Percentiles rank a stretch among this genome's conserved stretches.
These are phyloP conservation scores for Diabrotica undecimpunctata DNA, from an alignment of 1,140 invertebrate genomes.

Conservation along the genomic window DNA sequence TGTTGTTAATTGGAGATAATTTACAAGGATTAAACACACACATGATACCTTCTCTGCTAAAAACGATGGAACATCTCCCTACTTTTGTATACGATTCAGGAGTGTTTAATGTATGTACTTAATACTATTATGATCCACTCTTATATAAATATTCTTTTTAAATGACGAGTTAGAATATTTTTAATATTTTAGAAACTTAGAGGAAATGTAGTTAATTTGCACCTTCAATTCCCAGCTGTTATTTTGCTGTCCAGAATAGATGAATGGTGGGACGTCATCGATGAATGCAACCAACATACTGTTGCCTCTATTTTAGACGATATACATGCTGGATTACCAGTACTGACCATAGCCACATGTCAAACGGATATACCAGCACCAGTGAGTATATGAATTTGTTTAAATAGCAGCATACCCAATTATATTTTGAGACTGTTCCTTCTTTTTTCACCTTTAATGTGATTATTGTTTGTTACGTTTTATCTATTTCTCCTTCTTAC, in stretches of 20 bases:
- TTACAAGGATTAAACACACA: constrained; percentile 51
- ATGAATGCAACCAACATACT: constrained; percentile 49
- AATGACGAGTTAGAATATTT: too few species aligned
- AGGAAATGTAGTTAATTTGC: constrained; percentile 32
- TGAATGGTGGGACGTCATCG: constrained; percentile 53
- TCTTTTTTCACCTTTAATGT: too few species aligned
- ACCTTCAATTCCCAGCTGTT: constrained; percentile 50
- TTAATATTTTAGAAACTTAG: too few species aligned
- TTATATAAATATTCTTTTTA: too few species aligned
- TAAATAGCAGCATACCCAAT: too few species aligned
- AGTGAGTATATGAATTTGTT: too few species aligned
- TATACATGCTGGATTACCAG: constrained; percentile 50
- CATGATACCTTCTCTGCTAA: constrained; percentile 75
- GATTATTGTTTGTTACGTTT: too few species aligned
- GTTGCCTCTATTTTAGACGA: constrained; percentile 50
- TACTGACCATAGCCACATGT: constrained; percentile 50
- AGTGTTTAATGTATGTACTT: constrained; percentile 28
- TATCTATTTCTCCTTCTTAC: too few species aligned
- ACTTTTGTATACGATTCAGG: constrained; percentile 67
- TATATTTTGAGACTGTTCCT: too few species aligned
- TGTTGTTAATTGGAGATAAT: constrained; percentile 58
- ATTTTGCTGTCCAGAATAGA: constrained; percentile 52
- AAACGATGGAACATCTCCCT: constrained; percentile 75
- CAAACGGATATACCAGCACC: constrained; percentile 43
- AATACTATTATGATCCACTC: too few species aligned